Evolutionary conservation across 2,888 invertebrate genomes (phyloP).

Genomic region (Hypolimnas misippus): DNA sequence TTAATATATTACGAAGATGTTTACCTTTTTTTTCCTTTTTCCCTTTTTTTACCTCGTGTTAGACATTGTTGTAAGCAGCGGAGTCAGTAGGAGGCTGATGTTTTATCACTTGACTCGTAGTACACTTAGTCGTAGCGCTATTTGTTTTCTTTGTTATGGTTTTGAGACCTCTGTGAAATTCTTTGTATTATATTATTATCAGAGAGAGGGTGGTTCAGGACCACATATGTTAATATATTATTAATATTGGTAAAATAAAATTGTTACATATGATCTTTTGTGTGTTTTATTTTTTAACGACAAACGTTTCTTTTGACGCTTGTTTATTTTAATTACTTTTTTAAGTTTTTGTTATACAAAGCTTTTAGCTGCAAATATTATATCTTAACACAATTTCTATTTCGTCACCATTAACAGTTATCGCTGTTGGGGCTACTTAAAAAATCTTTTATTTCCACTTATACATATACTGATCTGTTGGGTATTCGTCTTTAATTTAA

Average conservation of each 20-base stretch:
- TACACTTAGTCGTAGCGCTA: constrained; percentile 63
- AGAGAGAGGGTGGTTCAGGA: constrained; percentile 80
- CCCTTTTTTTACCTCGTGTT: constrained; percentile 74
- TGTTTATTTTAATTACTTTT: too few relatives aligned
- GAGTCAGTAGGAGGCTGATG: constrained; percentile 58
- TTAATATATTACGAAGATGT: constrained; percentile 74
- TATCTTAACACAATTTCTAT: too few relatives aligned
- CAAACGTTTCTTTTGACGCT: not conserved
- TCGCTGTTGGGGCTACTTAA: too few relatives aligned
- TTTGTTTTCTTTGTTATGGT: constrained; percentile 81
- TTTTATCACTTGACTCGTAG: constrained; percentile 62
- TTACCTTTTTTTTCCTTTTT: constrained; percentile 59
- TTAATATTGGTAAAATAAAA: constrained; percentile 84
- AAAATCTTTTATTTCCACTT: too few relatives aligned
- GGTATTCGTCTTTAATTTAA: too few relatives aligned
- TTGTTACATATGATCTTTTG: constrained; percentile 78
- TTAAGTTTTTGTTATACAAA: too few relatives aligned
- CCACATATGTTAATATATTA: constrained; percentile 84
- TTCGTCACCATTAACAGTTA: too few relatives aligned
- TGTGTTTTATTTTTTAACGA: constrained; percentile 51
- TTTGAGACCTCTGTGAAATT: constrained; percentile 79
- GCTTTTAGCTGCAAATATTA: too few relatives aligned
- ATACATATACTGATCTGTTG: too few relatives aligned
- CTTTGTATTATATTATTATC: constrained; percentile 83
- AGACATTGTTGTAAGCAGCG: constrained; percentile 55